These are phyloP conservation scores for Hybos culiciformis DNA, from an alignment of 2,888 invertebrate genomes.

Conservation along the genomic window DNA sequence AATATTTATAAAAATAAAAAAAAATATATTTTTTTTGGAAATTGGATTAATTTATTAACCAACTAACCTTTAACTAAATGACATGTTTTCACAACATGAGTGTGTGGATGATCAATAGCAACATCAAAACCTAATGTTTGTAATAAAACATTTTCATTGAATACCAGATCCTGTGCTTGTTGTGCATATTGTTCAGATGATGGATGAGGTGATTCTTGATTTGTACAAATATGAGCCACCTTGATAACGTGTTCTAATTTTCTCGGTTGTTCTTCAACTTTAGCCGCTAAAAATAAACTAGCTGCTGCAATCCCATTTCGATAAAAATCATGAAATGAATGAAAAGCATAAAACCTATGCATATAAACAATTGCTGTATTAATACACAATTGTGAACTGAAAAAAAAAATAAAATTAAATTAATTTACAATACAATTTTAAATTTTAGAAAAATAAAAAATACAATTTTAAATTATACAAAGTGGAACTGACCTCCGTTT, in stretches of 20 bases:
- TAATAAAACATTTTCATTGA: slow-evolving; percentile 91
- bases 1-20: not conserved
- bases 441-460: not conserved
- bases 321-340: slow-evolving; percentile 91
- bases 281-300: slow-evolving; percentile 90
- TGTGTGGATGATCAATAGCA: slow-evolving; percentile 95
- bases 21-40: not conserved
- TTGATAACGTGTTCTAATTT: slow-evolving; percentile 96
- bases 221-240: slow-evolving; percentile 78
- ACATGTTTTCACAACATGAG: slow-evolving; percentile 91
- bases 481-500: not conserved
- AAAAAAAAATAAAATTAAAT: slow-evolving; percentile 3
- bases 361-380: slow-evolving; percentile 98
- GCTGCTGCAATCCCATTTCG: slow-evolving; percentile 89
- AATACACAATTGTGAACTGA: slow-evolving; percentile 85
- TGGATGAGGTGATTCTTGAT: slow-evolving; percentile 50
- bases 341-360: slow-evolving; percentile 98
- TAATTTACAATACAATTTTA: not conserved
- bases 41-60: no score
- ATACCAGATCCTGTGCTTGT: slow-evolving; percentile 82
- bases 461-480: not conserved
- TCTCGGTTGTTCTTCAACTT: slow-evolving; percentile 95
- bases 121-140: slow-evolving; percentile 98
- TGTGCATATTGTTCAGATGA: slow-evolving; percentile 62
- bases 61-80: slow-evolving; percentile 78